phyloP scores from a whole-genome alignment of 2,113 vertebrate species.

The Neopipo cinnamomea region DNA sequence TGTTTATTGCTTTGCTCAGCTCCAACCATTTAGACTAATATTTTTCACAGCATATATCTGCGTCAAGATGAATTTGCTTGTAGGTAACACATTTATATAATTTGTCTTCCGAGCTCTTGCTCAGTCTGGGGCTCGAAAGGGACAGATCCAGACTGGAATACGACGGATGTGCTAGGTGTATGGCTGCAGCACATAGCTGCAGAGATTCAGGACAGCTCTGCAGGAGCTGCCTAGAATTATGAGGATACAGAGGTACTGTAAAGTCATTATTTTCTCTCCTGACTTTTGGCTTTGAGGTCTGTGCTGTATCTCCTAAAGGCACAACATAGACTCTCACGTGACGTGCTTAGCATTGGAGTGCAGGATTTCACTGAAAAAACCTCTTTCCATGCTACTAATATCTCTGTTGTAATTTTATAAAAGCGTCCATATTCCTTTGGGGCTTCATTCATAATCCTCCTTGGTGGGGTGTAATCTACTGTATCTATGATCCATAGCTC shows the following conservation, averaged over 20 bases:
- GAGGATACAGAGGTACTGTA: not conserved
- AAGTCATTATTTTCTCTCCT: slow-evolving; percentile 43
- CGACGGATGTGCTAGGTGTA: not conserved
- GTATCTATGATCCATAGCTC: not conserved
- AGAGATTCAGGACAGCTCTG: not conserved
- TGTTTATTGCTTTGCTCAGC: not conserved
- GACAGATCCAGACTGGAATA: not conserved
- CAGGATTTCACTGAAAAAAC: not conserved
- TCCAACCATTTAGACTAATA: not conserved
- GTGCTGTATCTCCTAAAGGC: slow-evolving; percentile 16
- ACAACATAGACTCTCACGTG: not conserved
- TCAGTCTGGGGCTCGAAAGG: not conserved
- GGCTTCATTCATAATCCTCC: slow-evolving; percentile 1
- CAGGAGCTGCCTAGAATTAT: not conserved
- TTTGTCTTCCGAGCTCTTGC: not conserved
- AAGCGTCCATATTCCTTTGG: not conserved
- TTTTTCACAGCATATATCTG: not conserved
- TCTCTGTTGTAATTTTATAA: slow-evolving; percentile 27
- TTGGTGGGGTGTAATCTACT: not conserved
- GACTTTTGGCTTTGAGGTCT: slow-evolving; percentile 16
- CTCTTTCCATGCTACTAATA: not conserved
- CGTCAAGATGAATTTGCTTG: slow-evolving; percentile 9
- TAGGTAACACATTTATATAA: not conserved
- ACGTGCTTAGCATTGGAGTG: not conserved
- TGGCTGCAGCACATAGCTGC: not conserved